These are phyloP conservation scores for Metopia argyrocephala DNA, from an alignment of 2,888 invertebrate genomes.

Conservation along the genomic window DNA sequence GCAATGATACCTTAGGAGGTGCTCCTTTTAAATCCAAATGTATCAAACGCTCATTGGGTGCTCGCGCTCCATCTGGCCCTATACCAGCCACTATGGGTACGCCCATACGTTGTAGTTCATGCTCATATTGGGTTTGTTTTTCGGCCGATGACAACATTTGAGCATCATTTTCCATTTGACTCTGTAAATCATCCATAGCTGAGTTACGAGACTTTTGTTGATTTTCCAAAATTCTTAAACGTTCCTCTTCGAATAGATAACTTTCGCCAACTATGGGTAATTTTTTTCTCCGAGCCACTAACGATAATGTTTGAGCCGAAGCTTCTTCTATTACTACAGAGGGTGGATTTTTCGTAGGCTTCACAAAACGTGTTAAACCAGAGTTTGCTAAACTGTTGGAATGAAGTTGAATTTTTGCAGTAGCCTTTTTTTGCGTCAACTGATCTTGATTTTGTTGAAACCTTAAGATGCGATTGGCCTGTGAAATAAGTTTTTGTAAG, in stretches of 20 bases:
- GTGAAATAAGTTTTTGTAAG: slow-evolving; percentile 76
- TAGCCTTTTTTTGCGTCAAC: slow-evolving; percentile 28
- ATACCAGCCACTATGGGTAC: slow-evolving; percentile 76
- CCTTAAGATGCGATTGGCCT: slow-evolving; percentile 77
- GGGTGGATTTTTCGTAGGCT: slow-evolving; percentile 69
- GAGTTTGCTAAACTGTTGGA: slow-evolving; percentile 49
- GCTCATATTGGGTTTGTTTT: slow-evolving; percentile 76
- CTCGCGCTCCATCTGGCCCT: slow-evolving; percentile 75
- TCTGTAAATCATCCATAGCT: slow-evolving; percentile 73
- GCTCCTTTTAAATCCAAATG: slow-evolving; percentile 90
- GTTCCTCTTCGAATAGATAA: slow-evolving; percentile 77
- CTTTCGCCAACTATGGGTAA: slow-evolving; percentile 73
- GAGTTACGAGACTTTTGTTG: slow-evolving; percentile 78
- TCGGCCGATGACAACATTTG: slow-evolving; percentile 75
- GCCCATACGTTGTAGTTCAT: slow-evolving; percentile 77
- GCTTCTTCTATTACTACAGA: slow-evolving; percentile 56
- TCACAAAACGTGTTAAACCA: slow-evolving; percentile 73
- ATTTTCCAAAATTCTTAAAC: slow-evolving; percentile 77
- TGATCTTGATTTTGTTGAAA: slow-evolving; percentile 67
- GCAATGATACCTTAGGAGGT: slow-evolving; percentile 81
- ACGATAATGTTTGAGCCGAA: slow-evolving; percentile 62
- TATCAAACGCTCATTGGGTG: slow-evolving; percentile 81
- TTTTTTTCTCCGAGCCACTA: slow-evolving; percentile 71
- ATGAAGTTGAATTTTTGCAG: slow-evolving; percentile 34
- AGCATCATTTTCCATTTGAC: slow-evolving; percentile 73